Percentiles rank a stretch among this genome's conserved stretches.
Conservation (phyloP, 1,140 invertebrate species). For the Drosophila santomea region DNA sequence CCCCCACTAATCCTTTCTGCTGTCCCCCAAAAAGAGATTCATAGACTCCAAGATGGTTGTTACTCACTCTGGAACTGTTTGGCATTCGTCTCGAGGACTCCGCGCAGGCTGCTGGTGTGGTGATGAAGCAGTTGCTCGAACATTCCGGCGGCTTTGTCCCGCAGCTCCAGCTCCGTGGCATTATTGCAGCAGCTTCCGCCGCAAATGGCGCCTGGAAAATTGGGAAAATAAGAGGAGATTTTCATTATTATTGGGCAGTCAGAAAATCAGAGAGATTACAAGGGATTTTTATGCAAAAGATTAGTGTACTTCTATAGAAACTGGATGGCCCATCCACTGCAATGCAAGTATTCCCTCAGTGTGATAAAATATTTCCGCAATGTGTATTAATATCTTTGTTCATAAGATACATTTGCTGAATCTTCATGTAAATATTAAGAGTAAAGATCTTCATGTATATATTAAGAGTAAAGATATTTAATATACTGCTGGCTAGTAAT, state of each 20-base stretch:
- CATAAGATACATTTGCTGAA: not conserved
- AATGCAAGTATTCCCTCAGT: too few relatives aligned
- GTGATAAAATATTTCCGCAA: too few relatives aligned
- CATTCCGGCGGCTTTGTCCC: slow-evolving; percentile 68
- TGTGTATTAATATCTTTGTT: not conserved
- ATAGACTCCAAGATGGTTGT: not conserved
- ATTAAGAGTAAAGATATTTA: too few relatives aligned
- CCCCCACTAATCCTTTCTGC: slow-evolving; percentile 7
- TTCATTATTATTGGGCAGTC: not conserved
- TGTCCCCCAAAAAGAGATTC: not conserved
- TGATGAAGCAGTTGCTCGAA: slow-evolving; percentile 79
- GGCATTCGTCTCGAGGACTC: slow-evolving; percentile 76
- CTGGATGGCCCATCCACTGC: too few relatives aligned
- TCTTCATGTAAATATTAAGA: not conserved
- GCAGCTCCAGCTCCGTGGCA: slow-evolving; percentile 73
- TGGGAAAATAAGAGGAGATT: not conserved
- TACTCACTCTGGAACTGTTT: slow-evolving; percentile 81
- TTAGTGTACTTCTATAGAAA: too few relatives aligned
- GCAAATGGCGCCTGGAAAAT: slow-evolving; percentile 68
- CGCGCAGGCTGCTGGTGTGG: slow-evolving; percentile 80
- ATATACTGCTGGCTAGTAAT: not conserved
- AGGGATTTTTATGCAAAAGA: not conserved
- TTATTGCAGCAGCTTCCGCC: slow-evolving; percentile 81
- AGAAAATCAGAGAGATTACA: not conserved
- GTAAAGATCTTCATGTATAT: too few relatives aligned